phyloP scores from a whole-genome alignment of 2,888 invertebrate species.

The Diarsia mendica region DNA sequence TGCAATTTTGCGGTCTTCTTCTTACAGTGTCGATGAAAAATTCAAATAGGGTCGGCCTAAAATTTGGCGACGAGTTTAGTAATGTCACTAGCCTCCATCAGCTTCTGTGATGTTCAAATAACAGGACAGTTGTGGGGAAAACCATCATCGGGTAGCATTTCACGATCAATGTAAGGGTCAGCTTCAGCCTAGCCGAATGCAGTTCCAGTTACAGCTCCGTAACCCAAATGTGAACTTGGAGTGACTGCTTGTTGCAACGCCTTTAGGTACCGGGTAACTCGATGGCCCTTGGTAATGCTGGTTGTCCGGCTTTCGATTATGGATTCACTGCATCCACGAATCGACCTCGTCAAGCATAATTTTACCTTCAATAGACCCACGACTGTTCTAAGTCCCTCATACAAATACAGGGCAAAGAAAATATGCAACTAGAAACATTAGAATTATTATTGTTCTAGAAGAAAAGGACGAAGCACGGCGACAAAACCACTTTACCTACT shows the following conservation, averaged over 20 bases:
- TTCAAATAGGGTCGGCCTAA: too few relatives aligned
- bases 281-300: neutral
- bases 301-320: neutral
- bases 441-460: neutral
- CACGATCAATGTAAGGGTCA: neutral
- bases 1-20: neutral
- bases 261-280: neutral
- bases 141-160: neutral
- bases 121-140: neutral
- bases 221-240: neutral
- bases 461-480: neutral
- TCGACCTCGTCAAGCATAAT: neutral
- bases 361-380: neutral
- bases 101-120: too few relatives aligned
- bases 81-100: too few relatives aligned
- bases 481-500: neutral
- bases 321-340: too few relatives aligned
- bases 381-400: too few relatives aligned
- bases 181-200: neutral
- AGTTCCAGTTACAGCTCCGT: neutral
- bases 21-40: too few relatives aligned
- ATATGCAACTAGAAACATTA: neutral
- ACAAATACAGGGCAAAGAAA: neutral
- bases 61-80: too few relatives aligned
- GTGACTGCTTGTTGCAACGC: neutral